Evolutionary conservation across 2,797 vertebrate genomes (phyloP), one percentile per base, ranked within the genome.

Genomic region (Cyclopterus lumpus): DNA sequence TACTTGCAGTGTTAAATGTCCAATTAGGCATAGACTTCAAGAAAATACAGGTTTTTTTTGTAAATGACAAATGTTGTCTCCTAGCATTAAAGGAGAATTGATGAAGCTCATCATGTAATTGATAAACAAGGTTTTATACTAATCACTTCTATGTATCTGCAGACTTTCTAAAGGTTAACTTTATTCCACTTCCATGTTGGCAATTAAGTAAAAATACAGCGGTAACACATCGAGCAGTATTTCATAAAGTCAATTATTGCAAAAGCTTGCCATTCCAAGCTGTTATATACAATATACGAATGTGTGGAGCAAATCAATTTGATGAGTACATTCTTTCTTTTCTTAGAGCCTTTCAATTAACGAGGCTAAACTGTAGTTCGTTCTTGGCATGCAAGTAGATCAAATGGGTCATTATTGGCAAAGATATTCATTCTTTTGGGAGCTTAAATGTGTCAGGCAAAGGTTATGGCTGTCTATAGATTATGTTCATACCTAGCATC

Each of bases 231-330:
- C 16, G 24, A 75, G 60, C 42, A 71, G 38, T 16, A 28, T 68
- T 79, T 26, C 46, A 49, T 58, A 28, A 3, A 46, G 38, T 61
- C 82, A 82, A 83, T 79, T 90, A 75, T 79, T 74, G 75, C 73
- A 72, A 58, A 40, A 12, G 6, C 8, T 20, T n/a, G 8, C 40
- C 14, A 49, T 3, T 38, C 16, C 46, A 72, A 59, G 46, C 44
- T 34, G 24, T 61, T 51, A 24, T 42, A 62, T 34, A 9, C 22
- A 51, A 30, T 38, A 38, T 38, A 53, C 22, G 76, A 54, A 75
- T 15, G 24, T 44, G 34, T 61, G 20, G 26, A 10, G 3, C 4
- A 2, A 16, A 53, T 38, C 10, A 73, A 70, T 28, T 28, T 28
- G 26, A 28, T 28, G 28, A 74, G 8, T 67, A 20, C 9, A 28